A percentile compares a stretch with the other conserved stretches of the same genome.
These are phyloP conservation scores for Borostomias antarcticus DNA, from an alignment of 2,797 vertebrate genomes.

Conservation along the genomic window DNA sequence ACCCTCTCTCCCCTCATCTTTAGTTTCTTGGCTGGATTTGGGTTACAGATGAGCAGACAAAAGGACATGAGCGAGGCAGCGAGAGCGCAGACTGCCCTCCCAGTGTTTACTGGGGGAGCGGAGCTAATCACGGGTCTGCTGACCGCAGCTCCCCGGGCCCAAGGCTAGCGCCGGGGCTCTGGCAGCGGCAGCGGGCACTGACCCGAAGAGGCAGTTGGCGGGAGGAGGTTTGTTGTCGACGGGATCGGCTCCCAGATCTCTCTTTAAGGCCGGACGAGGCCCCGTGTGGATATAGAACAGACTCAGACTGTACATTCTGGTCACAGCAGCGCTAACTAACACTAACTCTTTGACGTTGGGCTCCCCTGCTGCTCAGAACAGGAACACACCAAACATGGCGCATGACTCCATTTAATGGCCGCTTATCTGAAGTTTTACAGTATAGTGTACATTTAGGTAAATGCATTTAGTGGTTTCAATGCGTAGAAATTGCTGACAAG, in stretches of 20 bases:
- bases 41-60: slow-evolving; percentile 33
- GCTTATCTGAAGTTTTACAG: background rate
- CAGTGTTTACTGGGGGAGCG: slow-evolving; percentile 58
- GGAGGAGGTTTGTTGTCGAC: slow-evolving; percentile 68
- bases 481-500: background rate
- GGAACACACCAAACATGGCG: background rate
- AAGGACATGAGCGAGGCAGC: slow-evolving; percentile 42
- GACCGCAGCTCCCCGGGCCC: slow-evolving; percentile 50
- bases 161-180: slow-evolving; percentile 58
- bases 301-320: slow-evolving; percentile 40
- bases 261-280: slow-evolving; percentile 68
- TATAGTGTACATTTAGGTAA: background rate
- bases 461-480: background rate
- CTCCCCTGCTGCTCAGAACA: slow-evolving; percentile 52
- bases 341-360: slow-evolving; percentile 32
- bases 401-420: background rate
- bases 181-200: slow-evolving; percentile 54
- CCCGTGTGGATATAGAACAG: slow-evolving; percentile 59
- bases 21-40: slow-evolving; percentile 15
- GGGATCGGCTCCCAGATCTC: slow-evolving; percentile 62
- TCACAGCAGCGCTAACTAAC: slow-evolving; percentile 40
- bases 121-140: slow-evolving; percentile 64
- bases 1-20: slow-evolving; percentile 30
- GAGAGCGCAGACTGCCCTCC: slow-evolving; percentile 41
- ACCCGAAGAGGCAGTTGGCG: slow-evolving; percentile 44